phyloP scores from a whole-genome alignment of 2,797 vertebrate genomes.

The Sebastes iracundus region DNA sequence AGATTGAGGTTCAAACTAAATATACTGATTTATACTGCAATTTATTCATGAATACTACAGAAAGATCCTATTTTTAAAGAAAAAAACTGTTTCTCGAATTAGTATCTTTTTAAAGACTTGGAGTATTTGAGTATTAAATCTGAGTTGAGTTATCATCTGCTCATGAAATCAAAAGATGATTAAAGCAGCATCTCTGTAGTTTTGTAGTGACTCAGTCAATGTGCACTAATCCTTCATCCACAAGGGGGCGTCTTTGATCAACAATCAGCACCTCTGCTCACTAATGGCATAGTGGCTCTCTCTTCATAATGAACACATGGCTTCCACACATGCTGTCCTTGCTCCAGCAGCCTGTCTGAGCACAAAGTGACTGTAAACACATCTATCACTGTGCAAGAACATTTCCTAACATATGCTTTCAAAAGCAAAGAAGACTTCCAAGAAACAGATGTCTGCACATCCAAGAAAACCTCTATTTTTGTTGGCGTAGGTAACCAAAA shows the following conservation, averaged over 20 bases:
- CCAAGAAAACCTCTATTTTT: neutral
- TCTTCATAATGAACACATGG: constrained; percentile 1
- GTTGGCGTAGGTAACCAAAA: neutral
- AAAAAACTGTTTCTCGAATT: neutral
- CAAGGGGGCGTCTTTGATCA: constrained; percentile 50
- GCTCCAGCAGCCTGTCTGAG: neutral
- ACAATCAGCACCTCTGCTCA: constrained; percentile 4
- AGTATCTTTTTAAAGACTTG: neutral
- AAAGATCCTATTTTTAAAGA: too few relatives aligned
- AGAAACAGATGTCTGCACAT: neutral
- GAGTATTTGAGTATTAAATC: neutral
- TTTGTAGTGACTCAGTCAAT: neutral
- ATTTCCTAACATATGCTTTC: constrained; percentile 3
- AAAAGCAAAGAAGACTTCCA: neutral
- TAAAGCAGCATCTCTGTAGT: neutral
- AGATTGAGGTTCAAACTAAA: neutral
- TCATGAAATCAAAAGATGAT: neutral
- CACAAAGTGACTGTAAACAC: neutral
- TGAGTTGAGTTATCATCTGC: neutral
- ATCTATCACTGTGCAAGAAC: neutral
- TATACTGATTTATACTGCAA: neutral
- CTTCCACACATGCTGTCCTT: neutral
- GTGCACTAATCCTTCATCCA: constrained; percentile 32
- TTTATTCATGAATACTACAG: neutral
- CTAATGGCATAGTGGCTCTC: neutral